These are phyloP conservation scores for Capitella teleta DNA, from an alignment of 1,140 invertebrate genomes.

Conservation along the genomic window DNA sequence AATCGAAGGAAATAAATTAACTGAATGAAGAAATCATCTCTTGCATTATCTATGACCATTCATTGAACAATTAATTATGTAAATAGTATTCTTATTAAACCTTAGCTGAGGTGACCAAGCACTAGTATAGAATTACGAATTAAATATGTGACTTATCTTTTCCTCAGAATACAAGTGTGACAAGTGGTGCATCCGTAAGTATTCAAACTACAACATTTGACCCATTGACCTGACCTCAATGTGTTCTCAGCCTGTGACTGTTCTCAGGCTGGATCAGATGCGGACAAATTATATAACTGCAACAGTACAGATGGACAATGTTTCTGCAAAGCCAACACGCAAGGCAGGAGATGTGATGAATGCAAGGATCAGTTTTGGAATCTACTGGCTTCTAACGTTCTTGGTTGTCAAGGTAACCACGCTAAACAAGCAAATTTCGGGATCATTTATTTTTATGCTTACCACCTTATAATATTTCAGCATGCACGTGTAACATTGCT, in stretches of 20 bases:
- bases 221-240: too few relatives aligned
- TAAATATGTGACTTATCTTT: neutral
- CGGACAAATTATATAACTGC: neutral
- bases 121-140: too few relatives aligned
- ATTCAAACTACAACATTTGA: too few relatives aligned
- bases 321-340: conserved; percentile 15
- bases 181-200: conserved; percentile 12
- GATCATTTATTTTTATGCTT: neutral
- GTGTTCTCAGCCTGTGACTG: conserved; percentile 15
- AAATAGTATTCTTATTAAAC: too few relatives aligned
- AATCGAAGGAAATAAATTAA: too few relatives aligned
- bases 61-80: too few relatives aligned
- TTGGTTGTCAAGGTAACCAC: conserved; percentile 11
- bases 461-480: conserved; percentile 6
- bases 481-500: conserved; percentile 5
- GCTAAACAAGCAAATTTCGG: neutral
- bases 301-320: conserved; percentile 41
- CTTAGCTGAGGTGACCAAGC: too few relatives aligned
- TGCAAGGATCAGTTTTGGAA: conserved; percentile 12
- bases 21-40: too few relatives aligned
- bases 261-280: neutral
- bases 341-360: conserved; percentile 14
- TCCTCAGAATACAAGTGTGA: conserved; percentile 8
- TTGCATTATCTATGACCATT: too few relatives aligned
- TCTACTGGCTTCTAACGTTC: conserved; percentile 1